phyloP scores from a whole-genome alignment of 2,888 invertebrate species.

The Acholoe squamosa region DNA sequence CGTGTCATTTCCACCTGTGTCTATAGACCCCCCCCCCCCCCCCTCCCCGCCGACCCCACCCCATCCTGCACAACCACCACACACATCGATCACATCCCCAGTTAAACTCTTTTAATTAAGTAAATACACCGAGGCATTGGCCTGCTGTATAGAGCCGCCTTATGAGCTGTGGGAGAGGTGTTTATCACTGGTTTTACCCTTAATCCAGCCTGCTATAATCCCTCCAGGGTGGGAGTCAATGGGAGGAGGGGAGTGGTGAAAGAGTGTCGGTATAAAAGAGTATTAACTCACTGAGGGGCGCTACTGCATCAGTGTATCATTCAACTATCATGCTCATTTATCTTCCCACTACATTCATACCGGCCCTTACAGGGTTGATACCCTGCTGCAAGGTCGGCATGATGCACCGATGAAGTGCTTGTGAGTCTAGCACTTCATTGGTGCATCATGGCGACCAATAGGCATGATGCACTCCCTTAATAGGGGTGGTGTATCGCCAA shows the following conservation, averaged over 20 bases:
- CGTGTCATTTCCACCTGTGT: conserved; percentile 27
- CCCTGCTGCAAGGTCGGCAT: too few species aligned
- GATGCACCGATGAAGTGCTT: too few species aligned
- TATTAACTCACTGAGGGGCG: background rate
- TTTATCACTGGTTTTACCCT: background rate
- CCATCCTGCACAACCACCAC: background rate
- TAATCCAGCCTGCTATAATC: background rate
- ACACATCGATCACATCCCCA: background rate
- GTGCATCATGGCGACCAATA: too few species aligned
- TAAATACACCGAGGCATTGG: conserved; percentile 26
- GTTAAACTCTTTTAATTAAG: conserved; percentile 41
- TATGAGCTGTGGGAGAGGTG: background rate
- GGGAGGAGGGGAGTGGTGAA: background rate
- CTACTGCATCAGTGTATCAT: background rate
- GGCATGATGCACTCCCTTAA: too few species aligned
- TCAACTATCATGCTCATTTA: too few species aligned
- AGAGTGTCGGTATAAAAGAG: background rate
- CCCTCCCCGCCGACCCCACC: too few species aligned
- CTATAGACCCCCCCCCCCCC: background rate
- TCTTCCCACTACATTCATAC: too few species aligned
- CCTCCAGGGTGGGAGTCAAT: background rate
- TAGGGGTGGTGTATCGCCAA: too few species aligned
- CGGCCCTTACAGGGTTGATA: too few species aligned
- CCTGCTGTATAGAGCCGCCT: background rate
- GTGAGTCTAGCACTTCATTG: too few species aligned